A percentile compares a stretch with the other conserved stretches of the same genome.
Conservation (phyloP, 2,113 vertebrate species). For the Mastomys natalensis region DNA sequence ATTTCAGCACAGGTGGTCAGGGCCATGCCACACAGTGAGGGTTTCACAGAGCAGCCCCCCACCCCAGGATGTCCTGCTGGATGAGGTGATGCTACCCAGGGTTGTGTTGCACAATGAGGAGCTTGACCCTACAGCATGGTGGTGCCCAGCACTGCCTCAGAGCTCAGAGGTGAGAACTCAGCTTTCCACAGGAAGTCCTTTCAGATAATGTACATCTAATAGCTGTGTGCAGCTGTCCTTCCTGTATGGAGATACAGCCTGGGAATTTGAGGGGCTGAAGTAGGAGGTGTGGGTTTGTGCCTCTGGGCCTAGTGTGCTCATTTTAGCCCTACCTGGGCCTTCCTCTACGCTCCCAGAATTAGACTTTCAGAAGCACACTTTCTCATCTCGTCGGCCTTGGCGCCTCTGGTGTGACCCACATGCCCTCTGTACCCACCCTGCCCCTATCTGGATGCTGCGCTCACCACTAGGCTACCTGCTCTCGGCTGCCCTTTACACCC, state of each 20-base stretch:
- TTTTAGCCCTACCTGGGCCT: no score
- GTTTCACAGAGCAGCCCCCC: neutral
- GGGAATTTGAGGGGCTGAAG: neutral
- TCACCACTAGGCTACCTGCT: no score
- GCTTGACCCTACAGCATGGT: neutral
- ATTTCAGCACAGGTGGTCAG: neutral
- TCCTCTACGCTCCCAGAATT: no score
- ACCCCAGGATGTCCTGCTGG: no score
- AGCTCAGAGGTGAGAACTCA: neutral
- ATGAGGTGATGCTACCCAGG: neutral
- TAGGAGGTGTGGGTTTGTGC: neutral
- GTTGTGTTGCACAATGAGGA: neutral
- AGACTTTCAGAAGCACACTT: neutral
- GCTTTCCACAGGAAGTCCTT: neutral
- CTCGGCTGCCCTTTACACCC: neutral
- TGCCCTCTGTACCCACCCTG: neutral
- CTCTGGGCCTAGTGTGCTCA: no score
- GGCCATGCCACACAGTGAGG: accelerated
- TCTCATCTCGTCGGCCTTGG: accelerated
- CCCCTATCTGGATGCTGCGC: neutral
- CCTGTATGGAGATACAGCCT: accelerated
- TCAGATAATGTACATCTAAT: neutral
- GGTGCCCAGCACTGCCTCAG: neutral
- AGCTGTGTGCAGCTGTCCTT: neutral
- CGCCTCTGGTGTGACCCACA: no score